Evolutionary conservation across 53 echinoderm and acorn worm genomes (phyloP), one percentile per base, ranked within the genome.

Genomic region (Antedon mediterranea): DNA sequence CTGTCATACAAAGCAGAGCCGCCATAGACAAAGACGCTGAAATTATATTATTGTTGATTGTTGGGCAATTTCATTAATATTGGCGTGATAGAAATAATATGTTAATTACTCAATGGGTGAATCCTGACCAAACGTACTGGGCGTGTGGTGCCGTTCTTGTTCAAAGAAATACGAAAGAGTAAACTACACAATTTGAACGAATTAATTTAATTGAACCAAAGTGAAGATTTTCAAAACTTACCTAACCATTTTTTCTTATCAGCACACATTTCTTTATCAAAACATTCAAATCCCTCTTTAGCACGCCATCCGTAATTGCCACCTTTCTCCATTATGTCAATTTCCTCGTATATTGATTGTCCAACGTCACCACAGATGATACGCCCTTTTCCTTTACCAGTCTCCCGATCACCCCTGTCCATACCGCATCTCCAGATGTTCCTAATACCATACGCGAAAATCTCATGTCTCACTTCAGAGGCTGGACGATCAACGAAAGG

Each of bases 291-390:
- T 0, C 91, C 97, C 83, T 95, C 97, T 74, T 87, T 92, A 0
- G 85, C 97, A 27, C 97, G 71, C 97, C 97, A 95, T 27, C 97
- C 97, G 43, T 88, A 95, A 80, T 95, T 95, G 23, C 97, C 97
- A 20, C 97, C 97, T 42, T 89, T 95, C 43, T 87, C 89, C 23
- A 95, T 82, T 23, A 95, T 95, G 44, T 95, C 92, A 73, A 95
- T 90, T 80, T 95, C 97, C 75, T 95, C 97, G 74, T 79, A 95
- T 30, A 71, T 75, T 18, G 41, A 33, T 71, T 95, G 97, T 70
- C 97, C 97, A 18, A 95, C 97, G 73, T 95, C 97, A 4, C 97
- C 97, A 34, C 97, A 95, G 77, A 95, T 86, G 34, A 92, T 91
- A 0, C 95, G 86, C 33, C 91, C 91, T 29, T 78, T 83, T n/a